phyloP scores from a whole-genome alignment of 1,140 invertebrate species.

The Cydia splendana region DNA sequence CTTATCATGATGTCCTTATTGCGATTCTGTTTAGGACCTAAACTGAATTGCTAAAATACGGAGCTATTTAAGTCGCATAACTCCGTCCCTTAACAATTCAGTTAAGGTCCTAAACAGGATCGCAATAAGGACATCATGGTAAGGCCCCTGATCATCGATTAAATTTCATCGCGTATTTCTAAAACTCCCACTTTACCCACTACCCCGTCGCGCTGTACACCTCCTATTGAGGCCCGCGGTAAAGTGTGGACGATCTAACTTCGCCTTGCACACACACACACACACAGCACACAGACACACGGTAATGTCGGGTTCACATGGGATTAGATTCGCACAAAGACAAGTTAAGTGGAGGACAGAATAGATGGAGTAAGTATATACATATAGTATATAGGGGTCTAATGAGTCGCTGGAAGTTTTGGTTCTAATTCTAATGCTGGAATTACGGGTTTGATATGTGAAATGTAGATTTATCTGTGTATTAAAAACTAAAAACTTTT shows the following conservation, averaged over 20 bases:
- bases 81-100: too few relatives aligned
- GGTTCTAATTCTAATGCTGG: neutral
- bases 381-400: neutral
- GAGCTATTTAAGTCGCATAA: too few relatives aligned
- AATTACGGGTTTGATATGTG: neutral
- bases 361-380: neutral
- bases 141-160: too few relatives aligned
- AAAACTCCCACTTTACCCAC: conserved; percentile 34
- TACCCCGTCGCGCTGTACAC: conserved; percentile 50
- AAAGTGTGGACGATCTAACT: conserved; percentile 79
- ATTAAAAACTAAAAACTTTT: neutral
- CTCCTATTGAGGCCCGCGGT: conserved; percentile 76
- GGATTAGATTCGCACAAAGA: conserved; percentile 64
- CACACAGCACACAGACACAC: conserved; percentile 38
- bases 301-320: conserved; percentile 58
- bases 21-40: too few relatives aligned
- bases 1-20: too few relatives aligned
- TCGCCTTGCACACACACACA: conserved; percentile 66
- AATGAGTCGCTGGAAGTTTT: neutral
- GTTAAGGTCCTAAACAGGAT: too few relatives aligned
- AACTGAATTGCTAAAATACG: too few relatives aligned
- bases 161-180: too few relatives aligned
- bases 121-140: too few relatives aligned
- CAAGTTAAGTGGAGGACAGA: conserved; percentile 6
- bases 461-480: neutral